These are phyloP conservation scores for Sesia apiformis DNA, from an alignment of 2,888 invertebrate genomes.

Conservation along the genomic window DNA sequence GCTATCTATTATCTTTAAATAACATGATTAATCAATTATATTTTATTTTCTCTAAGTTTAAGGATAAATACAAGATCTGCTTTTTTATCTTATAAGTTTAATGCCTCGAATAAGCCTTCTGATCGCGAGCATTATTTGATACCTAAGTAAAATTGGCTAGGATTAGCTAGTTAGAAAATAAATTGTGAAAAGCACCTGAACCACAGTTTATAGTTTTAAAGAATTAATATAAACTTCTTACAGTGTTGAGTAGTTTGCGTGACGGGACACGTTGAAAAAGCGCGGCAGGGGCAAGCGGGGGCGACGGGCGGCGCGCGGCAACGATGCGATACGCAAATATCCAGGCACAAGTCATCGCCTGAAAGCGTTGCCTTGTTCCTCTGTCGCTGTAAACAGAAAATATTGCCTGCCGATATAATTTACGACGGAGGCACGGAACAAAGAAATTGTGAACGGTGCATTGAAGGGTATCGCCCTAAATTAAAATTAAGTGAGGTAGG, in stretches of 20 bases:
- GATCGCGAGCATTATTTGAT: no score
- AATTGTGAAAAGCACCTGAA: no score
- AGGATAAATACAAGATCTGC: no score
- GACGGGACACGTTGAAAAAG: constrained; percentile 36
- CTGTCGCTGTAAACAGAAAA: constrained; percentile 44
- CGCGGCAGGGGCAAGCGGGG: constrained; percentile 19
- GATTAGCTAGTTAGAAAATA: no score
- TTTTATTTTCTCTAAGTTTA: no score
- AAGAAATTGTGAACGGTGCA: constrained; percentile 22
- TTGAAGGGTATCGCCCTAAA: constrained; percentile 25
- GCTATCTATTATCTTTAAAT: no score
- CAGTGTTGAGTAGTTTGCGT: constrained; percentile 38
- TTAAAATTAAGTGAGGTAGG: constrained; percentile 40
- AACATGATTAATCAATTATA: no score
- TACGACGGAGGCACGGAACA: constrained; percentile 40
- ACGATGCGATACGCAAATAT: constrained; percentile 60
- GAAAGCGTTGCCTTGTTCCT: constrained; percentile 66
- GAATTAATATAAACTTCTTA: constrained; percentile 51
- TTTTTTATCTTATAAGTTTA: no score
- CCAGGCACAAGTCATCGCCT: constrained; percentile 59
- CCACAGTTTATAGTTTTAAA: no score
- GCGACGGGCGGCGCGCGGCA: constrained; percentile 5
- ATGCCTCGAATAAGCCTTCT: no score
- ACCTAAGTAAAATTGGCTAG: no score
- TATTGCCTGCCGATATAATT: constrained; percentile 55